Conservation (phyloP, 2,888 invertebrate species). For the Dasypolia templi region DNA sequence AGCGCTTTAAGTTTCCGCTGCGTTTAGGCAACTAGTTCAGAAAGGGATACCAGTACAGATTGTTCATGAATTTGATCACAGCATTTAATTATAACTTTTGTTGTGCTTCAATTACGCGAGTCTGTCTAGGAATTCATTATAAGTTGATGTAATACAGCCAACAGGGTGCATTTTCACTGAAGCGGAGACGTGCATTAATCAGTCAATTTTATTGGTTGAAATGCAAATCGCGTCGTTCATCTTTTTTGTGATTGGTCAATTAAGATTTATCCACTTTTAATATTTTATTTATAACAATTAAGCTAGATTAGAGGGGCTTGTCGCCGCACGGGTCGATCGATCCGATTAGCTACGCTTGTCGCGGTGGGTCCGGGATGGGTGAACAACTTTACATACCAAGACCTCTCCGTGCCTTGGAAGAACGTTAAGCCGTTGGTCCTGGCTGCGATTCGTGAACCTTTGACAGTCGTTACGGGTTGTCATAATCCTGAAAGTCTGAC, state of each 20-base stretch:
- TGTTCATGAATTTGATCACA: constrained; percentile 44
- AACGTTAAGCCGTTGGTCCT: too few species aligned
- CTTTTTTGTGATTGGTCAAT: background rate
- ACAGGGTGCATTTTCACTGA: background rate
- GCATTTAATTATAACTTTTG: constrained; percentile 10
- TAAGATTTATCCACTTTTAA: background rate
- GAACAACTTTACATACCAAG: too few species aligned
- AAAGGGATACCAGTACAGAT: constrained; percentile 55
- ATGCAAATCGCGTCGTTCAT: background rate
- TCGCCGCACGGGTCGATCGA: too few species aligned
- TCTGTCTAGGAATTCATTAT: constrained; percentile 9
- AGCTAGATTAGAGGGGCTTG: too few species aligned
- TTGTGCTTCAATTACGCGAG: background rate
- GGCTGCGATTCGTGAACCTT: too few species aligned
- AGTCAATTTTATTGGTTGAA: background rate
- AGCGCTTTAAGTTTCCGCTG: constrained; percentile 56
- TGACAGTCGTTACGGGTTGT: too few species aligned
- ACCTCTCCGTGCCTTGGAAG: too few species aligned
- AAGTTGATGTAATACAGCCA: background rate
- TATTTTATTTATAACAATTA: too few species aligned
- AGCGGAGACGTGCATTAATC: background rate
- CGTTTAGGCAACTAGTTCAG: constrained; percentile 54
- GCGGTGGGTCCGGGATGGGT: too few species aligned
- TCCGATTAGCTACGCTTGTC: too few species aligned
- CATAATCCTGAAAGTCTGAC: too few species aligned